Percentiles rank a stretch among this genome's conserved stretches.
These are phyloP conservation scores for Deilephila elpenor DNA, from an alignment of 2,888 invertebrate species.

Conservation along the genomic window DNA sequence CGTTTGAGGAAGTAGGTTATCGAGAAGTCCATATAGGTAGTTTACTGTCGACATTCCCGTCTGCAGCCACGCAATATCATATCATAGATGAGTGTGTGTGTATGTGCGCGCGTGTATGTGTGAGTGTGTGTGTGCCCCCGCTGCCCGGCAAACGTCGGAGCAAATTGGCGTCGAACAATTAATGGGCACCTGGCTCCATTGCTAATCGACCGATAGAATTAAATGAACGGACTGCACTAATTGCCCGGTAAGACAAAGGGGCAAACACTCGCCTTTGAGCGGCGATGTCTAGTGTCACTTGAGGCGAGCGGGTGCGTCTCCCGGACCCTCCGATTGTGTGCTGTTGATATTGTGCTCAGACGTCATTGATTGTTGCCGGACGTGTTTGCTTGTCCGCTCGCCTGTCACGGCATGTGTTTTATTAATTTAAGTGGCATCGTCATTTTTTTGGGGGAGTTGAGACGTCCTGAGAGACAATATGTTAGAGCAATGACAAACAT, in stretches of 20 bases:
- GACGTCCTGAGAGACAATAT: too few species aligned
- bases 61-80: constrained; percentile 18
- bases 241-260: constrained; percentile 83
- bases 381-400: constrained; percentile 31
- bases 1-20: constrained; percentile 4
- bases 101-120: constrained; percentile 45
- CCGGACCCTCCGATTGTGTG: constrained; percentile 43
- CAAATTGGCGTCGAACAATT: constrained; percentile 80
- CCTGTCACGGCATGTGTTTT: background rate
- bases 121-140: constrained; percentile 59
- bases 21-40: constrained; percentile 15
- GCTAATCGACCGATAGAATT: constrained; percentile 84
- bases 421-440: background rate
- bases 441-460: too few species aligned
- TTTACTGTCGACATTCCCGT: constrained; percentile 5
- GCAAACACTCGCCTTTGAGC: constrained; percentile 83
- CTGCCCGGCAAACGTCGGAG: constrained; percentile 63
- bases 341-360: constrained; percentile 53
- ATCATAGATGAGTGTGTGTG: constrained; percentile 51
- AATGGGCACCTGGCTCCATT: constrained; percentile 77
- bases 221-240: constrained; percentile 84
- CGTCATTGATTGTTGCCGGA: constrained; percentile 42
- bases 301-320: constrained; percentile 68
- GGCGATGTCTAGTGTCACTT: constrained; percentile 79
- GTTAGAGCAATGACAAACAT: too few species aligned